Evolutionary conservation across 1,140 invertebrate species (phyloP), one percentile per base, ranked within the genome.

Genomic region (Magallana angulata): DNA sequence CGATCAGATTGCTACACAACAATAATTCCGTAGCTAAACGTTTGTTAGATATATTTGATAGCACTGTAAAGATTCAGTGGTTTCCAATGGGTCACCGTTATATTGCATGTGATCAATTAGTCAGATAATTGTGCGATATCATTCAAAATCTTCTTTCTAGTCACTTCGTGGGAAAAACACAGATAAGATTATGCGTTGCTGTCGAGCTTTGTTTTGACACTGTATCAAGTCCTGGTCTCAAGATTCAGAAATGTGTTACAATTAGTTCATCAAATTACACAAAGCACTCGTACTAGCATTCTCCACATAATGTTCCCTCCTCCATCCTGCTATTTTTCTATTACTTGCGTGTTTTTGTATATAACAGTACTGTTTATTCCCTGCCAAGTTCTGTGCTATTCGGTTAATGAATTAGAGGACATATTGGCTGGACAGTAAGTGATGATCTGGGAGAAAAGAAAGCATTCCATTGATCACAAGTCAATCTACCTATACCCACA

Each of bases 161-260:
- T 30, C 68, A 30, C 68, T 76, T 76, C 68, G 68, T 76, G 68
- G 68, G 68, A 76, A 76, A 76, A 76, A 76, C 12, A 36, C 24
- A 76, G 68, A 76, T 76, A 76, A 76, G 68, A 76, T 76, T 76
- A 30, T 76, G 24, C 36, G 36, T 76, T 2, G 18, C 24, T 76
- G 18, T 76, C 24, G 24, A 12, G 18, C 68, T 76, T 76, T 76
- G 68, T 76, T 76, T 76, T 76, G 68, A 76, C 68, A 76, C 68
- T 76, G 68, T 76, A 76, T 76, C 68, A 24, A 76, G 68, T 76
- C 68, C 8, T 76, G 24, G 68, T 76, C 24, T 76, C 24, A 76
- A 76, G 68, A 24, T 76, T 76, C 68, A 76, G 68, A 76, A 76
- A 76, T 76, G 68, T 36, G 68, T 76, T 76, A 76, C 68, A 76